phyloP scores from a whole-genome alignment of 2,797 vertebrate genomes.

The Alfaro cultratus region DNA sequence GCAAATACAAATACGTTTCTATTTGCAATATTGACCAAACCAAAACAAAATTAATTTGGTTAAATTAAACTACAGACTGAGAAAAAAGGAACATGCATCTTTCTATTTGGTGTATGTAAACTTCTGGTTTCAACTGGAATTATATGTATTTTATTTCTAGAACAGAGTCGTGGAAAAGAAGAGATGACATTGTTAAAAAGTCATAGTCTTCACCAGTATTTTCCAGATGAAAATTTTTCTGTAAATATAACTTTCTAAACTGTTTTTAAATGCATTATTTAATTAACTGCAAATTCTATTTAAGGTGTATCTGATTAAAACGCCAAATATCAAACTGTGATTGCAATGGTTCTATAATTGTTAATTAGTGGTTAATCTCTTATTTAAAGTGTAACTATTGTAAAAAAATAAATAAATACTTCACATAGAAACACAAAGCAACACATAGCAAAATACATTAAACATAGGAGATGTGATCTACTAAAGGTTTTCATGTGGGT shows the following conservation, averaged over 20 bases:
- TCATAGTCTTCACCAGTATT: not conserved
- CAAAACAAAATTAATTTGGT: too few species aligned
- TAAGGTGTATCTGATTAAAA: not conserved
- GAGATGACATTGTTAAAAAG: not conserved
- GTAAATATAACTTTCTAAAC: not conserved
- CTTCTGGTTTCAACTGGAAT: not conserved
- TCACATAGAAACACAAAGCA: not conserved
- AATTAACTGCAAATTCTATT: constrained; percentile 1
- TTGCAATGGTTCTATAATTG: too few species aligned
- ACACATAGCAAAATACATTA: not conserved
- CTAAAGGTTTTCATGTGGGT: too few species aligned
- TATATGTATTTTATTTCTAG: not conserved
- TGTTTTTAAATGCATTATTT: not conserved
- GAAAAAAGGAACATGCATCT: not conserved
- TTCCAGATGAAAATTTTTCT: not conserved
- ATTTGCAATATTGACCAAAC: too few species aligned
- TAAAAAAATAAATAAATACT: not conserved
- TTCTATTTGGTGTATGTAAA: not conserved
- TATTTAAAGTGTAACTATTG: not conserved
- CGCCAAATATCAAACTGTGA: not conserved
- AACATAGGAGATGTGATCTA: not conserved
- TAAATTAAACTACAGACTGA: not conserved
- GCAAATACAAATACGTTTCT: too few species aligned
- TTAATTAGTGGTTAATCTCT: not conserved
- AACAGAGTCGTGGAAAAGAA: not conserved